Evolutionary conservation across 1,140 invertebrate genomes (phyloP).

Genomic region (Dufourea novaeangliae): DNA sequence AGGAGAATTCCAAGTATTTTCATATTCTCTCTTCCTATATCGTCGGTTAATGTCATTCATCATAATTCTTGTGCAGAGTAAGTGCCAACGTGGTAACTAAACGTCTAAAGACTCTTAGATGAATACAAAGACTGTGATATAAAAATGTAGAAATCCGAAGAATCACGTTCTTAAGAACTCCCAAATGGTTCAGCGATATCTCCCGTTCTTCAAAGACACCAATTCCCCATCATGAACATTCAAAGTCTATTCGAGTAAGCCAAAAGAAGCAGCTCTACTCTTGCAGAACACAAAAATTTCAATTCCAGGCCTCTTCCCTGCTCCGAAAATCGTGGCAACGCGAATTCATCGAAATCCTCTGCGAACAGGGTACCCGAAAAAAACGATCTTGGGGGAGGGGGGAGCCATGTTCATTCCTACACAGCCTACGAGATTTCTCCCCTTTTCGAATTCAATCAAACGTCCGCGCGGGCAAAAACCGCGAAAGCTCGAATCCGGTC

Average conservation of each 20-base stretch:
- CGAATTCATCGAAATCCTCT: not conserved
- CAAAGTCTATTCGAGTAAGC: too few species aligned
- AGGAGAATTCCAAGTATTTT: not conserved
- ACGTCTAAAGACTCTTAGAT: too few species aligned
- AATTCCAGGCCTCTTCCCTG: not conserved
- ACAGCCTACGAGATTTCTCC: not conserved
- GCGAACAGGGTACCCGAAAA: not conserved
- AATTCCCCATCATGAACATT: too few species aligned
- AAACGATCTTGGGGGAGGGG: not conserved
- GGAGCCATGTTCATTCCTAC: not conserved
- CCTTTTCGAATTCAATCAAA: constrained; percentile 37
- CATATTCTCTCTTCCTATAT: too few species aligned
- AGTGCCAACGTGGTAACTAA: too few species aligned
- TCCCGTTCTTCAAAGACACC: too few species aligned
- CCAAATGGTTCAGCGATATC: too few species aligned
- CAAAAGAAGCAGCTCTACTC: not conserved
- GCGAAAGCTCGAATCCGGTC: constrained; percentile 24
- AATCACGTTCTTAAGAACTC: too few species aligned
- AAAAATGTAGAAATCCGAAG: too few species aligned
- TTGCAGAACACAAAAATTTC: not conserved
- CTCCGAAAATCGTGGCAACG: not conserved
- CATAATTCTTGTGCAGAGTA: not conserved
- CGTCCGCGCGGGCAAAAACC: not conserved
- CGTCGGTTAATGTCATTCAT: too few species aligned
- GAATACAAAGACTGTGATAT: too few species aligned